Percentiles rank a stretch among this genome's conserved stretches.
These are phyloP conservation scores for Pinna nobilis DNA, from an alignment of 1,140 invertebrate genomes.

Conservation along the genomic window DNA sequence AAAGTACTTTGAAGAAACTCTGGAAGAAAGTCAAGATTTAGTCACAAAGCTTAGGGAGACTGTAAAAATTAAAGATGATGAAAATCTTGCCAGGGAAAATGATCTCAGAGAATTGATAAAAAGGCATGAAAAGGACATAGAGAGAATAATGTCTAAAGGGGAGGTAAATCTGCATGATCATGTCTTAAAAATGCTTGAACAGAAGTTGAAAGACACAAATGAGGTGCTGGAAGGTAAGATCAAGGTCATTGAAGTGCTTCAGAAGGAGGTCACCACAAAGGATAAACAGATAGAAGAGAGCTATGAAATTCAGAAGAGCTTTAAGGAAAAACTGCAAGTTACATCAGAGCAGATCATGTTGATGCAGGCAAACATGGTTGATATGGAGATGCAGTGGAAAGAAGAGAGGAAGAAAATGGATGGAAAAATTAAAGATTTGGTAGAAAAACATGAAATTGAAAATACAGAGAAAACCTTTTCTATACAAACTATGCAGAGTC, in stretches of 20 bases:
- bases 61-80: slow-evolving; percentile 62
- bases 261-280: slow-evolving; percentile 61
- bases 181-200: slow-evolving; percentile 69
- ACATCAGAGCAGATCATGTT: slow-evolving; percentile 86
- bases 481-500: slow-evolving; percentile 61
- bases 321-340: slow-evolving; percentile 68
- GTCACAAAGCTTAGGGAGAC: slow-evolving; percentile 52
- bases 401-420: slow-evolving; percentile 80
- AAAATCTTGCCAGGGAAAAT: slow-evolving; percentile 60
- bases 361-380: slow-evolving; percentile 86
- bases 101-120: slow-evolving; percentile 66
- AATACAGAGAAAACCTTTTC: slow-evolving; percentile 77
- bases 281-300: slow-evolving; percentile 64
- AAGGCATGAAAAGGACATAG: slow-evolving; percentile 68
- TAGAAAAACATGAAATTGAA: slow-evolving; percentile 69
- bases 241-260: slow-evolving; percentile 66
- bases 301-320: slow-evolving; percentile 55
- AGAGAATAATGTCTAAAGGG: slow-evolving; percentile 65
- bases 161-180: slow-evolving; percentile 67
- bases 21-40: slow-evolving; percentile 63
- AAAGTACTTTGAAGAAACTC: slow-evolving; percentile 70
- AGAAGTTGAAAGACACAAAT: slow-evolving; percentile 67
- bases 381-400: slow-evolving; percentile 83
- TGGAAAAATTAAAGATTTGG: slow-evolving; percentile 74
- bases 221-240: slow-evolving; percentile 68